A percentile compares a stretch with the other conserved stretches of the same genome.
Evolutionary conservation across 2,113 vertebrate genomes (phyloP).

Genomic region (Diadophis punctatus): DNA sequence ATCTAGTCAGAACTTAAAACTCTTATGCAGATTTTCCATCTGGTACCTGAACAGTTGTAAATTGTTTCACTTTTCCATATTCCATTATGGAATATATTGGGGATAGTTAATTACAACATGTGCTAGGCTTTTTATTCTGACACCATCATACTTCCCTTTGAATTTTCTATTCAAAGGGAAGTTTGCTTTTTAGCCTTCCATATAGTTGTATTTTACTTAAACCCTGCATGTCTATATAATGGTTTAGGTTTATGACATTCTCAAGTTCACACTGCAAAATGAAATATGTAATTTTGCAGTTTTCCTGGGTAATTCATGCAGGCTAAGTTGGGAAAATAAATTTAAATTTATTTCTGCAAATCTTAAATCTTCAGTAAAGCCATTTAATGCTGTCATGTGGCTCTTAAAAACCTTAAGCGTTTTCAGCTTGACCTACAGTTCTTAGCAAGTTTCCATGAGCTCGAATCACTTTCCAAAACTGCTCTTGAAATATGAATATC

Average conservation of each 20-base stretch:
- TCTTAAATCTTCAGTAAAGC: fast-evolving
- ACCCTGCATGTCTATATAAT: neutral
- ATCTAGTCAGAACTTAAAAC: neutral
- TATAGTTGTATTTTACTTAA: neutral
- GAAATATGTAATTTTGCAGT: slow-evolving; percentile 2
- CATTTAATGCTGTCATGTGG: fast-evolving
- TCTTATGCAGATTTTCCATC: slow-evolving; percentile 32
- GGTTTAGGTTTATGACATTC: neutral
- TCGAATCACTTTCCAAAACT: neutral
- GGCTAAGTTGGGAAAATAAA: slow-evolving; percentile 44
- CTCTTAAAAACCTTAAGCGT: neutral
- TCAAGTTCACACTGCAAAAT: neutral
- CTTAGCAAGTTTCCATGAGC: neutral
- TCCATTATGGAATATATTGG: neutral
- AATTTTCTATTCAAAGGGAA: neutral
- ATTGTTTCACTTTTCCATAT: neutral
- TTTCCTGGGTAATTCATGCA: slow-evolving; percentile 52
- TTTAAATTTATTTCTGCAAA: fast-evolving
- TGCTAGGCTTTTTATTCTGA: neutral
- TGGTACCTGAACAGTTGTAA: slow-evolving; percentile 13
- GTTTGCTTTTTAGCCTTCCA: neutral
- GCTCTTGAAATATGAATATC: neutral
- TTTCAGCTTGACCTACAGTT: neutral
- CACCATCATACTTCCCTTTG: neutral
- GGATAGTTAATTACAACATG: neutral